Percentiles rank a stretch among this genome's conserved stretches.
Conservation (phyloP, 2,113 vertebrate species). For the Anoura caudifer region DNA sequence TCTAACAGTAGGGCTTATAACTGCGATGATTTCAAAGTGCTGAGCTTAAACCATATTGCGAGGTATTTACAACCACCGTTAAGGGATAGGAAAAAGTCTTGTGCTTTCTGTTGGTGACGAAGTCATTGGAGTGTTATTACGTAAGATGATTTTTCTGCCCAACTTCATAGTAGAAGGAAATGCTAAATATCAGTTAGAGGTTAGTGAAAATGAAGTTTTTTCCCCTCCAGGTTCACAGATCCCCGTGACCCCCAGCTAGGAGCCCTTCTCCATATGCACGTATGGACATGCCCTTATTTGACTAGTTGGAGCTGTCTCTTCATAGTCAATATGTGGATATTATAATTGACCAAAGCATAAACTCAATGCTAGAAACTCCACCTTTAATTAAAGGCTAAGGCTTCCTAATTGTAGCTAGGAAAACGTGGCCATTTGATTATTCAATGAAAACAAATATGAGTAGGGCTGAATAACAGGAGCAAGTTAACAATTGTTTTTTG, state of each 20-base stretch:
- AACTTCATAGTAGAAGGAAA: background rate
- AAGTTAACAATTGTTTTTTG: background rate
- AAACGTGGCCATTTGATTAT: background rate
- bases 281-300: background rate
- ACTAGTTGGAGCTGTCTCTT: background rate
- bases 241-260: background rate
- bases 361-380: background rate
- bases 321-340: background rate
- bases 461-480: background rate
- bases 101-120: background rate
- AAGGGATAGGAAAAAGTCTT: background rate
- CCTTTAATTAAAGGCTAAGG: constrained; percentile 5
- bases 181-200: background rate
- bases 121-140: background rate
- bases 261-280: too few species aligned
- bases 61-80: background rate
- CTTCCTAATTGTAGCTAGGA: background rate
- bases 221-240: background rate
- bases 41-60: background rate
- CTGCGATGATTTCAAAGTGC: background rate
- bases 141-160: background rate
- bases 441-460: background rate
- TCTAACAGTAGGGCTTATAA: background rate
- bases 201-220: background rate
- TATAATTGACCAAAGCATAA: background rate